These are phyloP conservation scores for Amblyornis subalaris DNA, from an alignment of 2,113 vertebrate genomes.

Conservation along the genomic window DNA sequence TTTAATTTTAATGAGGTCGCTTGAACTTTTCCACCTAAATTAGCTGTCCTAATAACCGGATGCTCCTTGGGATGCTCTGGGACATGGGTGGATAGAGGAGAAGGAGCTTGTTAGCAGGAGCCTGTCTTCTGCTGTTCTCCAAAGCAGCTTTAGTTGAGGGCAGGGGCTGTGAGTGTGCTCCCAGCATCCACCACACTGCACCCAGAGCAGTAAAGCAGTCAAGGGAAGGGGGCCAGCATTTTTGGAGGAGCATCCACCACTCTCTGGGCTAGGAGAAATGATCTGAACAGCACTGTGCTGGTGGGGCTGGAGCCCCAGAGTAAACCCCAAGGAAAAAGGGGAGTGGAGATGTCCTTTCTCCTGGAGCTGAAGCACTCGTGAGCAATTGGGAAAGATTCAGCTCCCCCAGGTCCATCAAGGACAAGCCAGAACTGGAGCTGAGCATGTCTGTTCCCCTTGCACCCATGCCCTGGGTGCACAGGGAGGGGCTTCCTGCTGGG, in stretches of 20 bases:
- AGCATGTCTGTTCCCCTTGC: neutral
- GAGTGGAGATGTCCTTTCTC: neutral
- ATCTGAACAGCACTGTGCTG: neutral
- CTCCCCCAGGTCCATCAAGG: neutral
- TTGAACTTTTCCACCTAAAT: constrained; percentile 26
- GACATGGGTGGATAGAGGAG: neutral
- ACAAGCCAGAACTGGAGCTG: neutral
- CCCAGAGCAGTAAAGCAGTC: neutral
- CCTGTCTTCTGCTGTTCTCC: neutral
- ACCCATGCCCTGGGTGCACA: fast-evolving
- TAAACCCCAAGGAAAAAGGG: neutral
- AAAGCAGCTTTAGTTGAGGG: neutral
- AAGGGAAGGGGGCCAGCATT: neutral
- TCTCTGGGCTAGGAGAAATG: fast-evolving
- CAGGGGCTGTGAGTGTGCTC: neutral
- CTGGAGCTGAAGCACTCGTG: neutral
- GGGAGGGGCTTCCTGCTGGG: neutral
- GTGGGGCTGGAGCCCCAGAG: neutral
- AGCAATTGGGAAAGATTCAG: neutral
- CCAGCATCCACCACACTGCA: fast-evolving
- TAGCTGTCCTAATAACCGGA: constrained; percentile 19
- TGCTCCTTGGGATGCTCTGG: neutral
- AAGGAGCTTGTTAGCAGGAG: neutral
- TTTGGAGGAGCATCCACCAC: neutral
- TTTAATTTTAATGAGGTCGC: neutral